Conservation (phyloP, 2,797 vertebrate genomes). For the Poeciliopsis turneri region DNA sequence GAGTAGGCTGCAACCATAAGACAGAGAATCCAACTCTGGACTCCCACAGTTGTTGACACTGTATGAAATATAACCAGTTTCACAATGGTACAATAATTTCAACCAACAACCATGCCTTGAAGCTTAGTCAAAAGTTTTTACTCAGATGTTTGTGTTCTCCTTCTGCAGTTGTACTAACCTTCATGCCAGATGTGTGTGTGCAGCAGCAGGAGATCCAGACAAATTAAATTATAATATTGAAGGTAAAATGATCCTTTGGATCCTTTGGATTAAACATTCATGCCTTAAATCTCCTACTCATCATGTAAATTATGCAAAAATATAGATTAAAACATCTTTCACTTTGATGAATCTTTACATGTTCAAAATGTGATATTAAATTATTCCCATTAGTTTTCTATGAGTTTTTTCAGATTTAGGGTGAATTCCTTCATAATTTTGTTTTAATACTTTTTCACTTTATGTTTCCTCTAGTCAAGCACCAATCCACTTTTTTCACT, state of each 20-base stretch:
- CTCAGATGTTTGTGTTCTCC: constrained; percentile 16
- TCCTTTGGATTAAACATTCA: constrained; percentile 24
- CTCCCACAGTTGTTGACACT: constrained; percentile 33
- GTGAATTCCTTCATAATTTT: not conserved
- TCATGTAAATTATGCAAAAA: constrained; percentile 7
- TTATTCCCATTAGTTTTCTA: not conserved
- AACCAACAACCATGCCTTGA: constrained; percentile 38
- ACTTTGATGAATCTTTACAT: no score
- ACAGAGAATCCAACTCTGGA: constrained; percentile 25
- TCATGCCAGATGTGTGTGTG: not conserved
- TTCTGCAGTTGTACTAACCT: constrained; percentile 29
- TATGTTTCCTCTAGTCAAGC: not conserved
- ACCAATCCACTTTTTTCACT: no score
- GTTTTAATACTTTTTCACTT: not conserved
- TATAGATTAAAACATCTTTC: not conserved
- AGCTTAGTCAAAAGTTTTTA: constrained; percentile 28
- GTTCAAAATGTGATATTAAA: not conserved
- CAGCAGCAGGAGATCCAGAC: constrained; percentile 15
- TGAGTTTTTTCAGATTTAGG: not conserved
- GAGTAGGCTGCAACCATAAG: constrained; percentile 49
- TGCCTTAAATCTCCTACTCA: constrained; percentile 16
- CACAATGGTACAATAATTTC: constrained; percentile 47
- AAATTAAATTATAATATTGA: constrained; percentile 40
- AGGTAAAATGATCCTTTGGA: constrained; percentile 4
- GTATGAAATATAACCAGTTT: constrained; percentile 48